phyloP scores from a whole-genome alignment of 2,797 vertebrate species.

The Pogoniulus pusillus region DNA sequence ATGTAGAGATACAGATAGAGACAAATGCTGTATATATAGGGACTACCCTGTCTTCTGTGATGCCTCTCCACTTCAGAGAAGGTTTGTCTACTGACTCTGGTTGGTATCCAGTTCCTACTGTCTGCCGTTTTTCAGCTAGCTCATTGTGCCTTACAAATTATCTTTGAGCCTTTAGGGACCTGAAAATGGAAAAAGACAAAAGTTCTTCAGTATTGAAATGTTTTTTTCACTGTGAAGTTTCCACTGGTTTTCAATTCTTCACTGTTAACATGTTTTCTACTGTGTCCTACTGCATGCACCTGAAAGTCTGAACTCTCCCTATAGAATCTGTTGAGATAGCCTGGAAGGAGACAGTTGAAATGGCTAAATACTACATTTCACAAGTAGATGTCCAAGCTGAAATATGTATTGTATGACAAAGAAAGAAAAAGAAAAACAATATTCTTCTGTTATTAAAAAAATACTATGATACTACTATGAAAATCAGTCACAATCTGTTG shows the following conservation, averaged over 20 bases:
- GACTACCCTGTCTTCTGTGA: not conserved
- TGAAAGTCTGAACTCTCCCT: not conserved
- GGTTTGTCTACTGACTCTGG: not conserved
- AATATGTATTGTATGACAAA: not conserved
- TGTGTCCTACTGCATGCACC: not conserved
- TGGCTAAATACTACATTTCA: not conserved
- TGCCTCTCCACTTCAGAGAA: not conserved
- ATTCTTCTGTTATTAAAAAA: not conserved
- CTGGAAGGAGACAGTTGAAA: not conserved
- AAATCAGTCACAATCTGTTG: not conserved
- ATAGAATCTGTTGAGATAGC: not conserved
- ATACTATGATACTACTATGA: too few species aligned
- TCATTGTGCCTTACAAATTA: not conserved
- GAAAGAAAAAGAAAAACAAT: not conserved
- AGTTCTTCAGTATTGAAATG: not conserved
- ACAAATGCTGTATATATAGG: not conserved
- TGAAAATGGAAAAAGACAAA: not conserved
- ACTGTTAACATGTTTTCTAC: not conserved
- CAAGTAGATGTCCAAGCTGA: not conserved
- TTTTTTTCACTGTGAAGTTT: not conserved
- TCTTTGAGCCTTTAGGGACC: not conserved
- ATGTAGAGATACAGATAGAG: not conserved
- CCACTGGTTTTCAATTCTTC: not conserved
- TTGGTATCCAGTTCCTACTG: not conserved
- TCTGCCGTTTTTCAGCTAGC: not conserved